phyloP scores from a whole-genome alignment of 2,113 vertebrate genomes.

The Psophia crepitans region DNA sequence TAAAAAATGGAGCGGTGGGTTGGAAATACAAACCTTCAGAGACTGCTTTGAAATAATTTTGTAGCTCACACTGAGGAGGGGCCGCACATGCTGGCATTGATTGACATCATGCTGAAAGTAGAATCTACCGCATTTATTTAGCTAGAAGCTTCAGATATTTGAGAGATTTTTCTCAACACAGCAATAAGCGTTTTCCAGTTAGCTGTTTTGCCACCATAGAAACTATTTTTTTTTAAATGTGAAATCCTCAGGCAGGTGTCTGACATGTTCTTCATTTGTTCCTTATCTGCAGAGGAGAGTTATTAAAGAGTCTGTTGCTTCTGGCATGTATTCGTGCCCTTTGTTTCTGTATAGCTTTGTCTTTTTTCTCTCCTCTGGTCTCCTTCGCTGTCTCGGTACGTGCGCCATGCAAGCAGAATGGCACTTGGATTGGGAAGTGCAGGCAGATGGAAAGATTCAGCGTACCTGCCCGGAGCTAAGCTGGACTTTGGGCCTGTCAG shows the following conservation, averaged over 20 bases:
- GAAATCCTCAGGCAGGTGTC: neutral
- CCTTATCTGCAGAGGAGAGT: neutral
- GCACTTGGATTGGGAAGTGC: neutral
- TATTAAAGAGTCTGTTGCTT: neutral
- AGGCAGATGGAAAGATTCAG: neutral
- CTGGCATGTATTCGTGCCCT: neutral
- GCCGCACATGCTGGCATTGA: neutral
- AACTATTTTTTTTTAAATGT: accelerated
- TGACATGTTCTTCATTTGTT: neutral
- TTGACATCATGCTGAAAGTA: neutral
- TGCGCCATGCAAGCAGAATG: neutral
- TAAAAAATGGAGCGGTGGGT: neutral
- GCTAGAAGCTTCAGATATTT: neutral
- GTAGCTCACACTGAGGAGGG: neutral
- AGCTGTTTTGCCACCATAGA: neutral
- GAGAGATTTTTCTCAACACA: neutral
- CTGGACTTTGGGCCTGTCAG: neutral
- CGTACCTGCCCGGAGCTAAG: neutral
- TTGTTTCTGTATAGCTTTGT: neutral
- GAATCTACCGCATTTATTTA: neutral
- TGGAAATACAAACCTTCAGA: neutral
- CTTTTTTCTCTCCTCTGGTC: neutral
- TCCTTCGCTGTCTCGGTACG: neutral
- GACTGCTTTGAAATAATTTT: neutral
- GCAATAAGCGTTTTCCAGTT: neutral